Conservation (phyloP, 2,113 vertebrate genomes). For the Sinocyclocheilus anophthalmus region DNA sequence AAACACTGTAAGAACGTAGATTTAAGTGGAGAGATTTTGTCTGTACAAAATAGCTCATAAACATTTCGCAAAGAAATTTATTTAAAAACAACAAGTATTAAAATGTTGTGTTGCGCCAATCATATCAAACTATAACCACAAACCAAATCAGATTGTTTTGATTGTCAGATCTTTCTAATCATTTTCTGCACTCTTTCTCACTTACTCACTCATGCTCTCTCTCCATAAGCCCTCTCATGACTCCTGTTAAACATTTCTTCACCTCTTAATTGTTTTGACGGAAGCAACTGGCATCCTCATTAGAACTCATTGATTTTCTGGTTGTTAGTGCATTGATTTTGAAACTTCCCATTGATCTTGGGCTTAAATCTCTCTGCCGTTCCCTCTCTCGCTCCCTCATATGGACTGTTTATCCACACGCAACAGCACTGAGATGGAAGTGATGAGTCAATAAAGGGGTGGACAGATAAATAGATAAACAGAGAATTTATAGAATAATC, state of each 20-base stretch:
- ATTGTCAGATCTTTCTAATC: background rate
- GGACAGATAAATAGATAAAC: conserved; percentile 40
- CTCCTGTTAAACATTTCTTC: conserved; percentile 87
- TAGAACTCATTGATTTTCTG: conserved; percentile 95
- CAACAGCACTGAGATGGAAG: conserved; percentile 16
- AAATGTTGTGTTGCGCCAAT: background rate
- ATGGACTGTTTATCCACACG: conserved; percentile 7
- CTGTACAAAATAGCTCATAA: background rate
- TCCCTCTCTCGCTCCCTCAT: background rate
- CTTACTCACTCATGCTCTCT: conserved; percentile 18
- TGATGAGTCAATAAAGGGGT: conserved; percentile 39
- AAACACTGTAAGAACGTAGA: background rate
- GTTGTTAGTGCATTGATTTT: conserved; percentile 96
- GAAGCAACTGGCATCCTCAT: conserved; percentile 94
- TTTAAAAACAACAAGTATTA: background rate
- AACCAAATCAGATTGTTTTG: background rate
- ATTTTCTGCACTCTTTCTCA: background rate
- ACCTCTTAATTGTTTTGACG: conserved; percentile 97
- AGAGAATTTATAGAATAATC: conserved; percentile 41
- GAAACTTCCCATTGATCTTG: conserved; percentile 94
- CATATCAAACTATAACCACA: background rate
- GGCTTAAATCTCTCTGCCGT: conserved; percentile 84
- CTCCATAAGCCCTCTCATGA: conserved; percentile 74
- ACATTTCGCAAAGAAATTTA: background rate
- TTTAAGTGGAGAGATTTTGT: background rate